Evolutionary conservation across 2,888 invertebrate genomes (phyloP).

Genomic region (Thecophora atra): DNA sequence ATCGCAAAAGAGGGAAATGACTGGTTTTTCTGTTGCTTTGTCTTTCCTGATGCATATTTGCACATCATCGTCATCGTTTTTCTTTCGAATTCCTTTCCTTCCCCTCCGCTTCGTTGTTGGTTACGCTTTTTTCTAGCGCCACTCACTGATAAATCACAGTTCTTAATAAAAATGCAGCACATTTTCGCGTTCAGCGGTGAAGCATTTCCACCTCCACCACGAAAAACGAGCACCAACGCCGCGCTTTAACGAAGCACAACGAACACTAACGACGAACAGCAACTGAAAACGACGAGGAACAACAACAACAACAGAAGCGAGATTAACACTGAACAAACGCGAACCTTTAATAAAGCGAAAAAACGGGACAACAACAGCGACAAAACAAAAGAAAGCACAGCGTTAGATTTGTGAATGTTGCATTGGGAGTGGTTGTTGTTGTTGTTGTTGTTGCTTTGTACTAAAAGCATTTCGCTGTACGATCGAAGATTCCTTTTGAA

Average conservation of each 20-base stretch:
- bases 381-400: not conserved
- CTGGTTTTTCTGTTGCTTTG: not conserved
- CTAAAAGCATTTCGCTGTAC: constrained; percentile 21
- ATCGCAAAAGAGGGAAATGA: not conserved
- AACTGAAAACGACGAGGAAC: not conserved
- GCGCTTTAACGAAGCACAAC: not conserved
- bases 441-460: not conserved
- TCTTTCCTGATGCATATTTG: constrained; percentile 8
- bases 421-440: too few species aligned
- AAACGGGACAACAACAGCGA: not conserved
- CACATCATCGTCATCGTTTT: constrained; percentile 11
- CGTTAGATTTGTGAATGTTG: too few species aligned
- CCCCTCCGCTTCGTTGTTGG: not conserved
- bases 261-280: not conserved
- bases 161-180: not conserved
- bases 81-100: not conserved
- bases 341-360: constrained; percentile 2
- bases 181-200: constrained; percentile 13
- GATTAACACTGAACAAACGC: not conserved
- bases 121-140: not conserved
- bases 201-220: not conserved
- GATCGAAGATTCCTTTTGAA: not conserved
- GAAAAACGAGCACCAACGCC: not conserved
- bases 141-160: constrained; percentile 18
- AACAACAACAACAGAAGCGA: not conserved